Evolutionary conservation across 2,888 invertebrate species (phyloP).

Genomic region (Ceraclea dissimilis): DNA sequence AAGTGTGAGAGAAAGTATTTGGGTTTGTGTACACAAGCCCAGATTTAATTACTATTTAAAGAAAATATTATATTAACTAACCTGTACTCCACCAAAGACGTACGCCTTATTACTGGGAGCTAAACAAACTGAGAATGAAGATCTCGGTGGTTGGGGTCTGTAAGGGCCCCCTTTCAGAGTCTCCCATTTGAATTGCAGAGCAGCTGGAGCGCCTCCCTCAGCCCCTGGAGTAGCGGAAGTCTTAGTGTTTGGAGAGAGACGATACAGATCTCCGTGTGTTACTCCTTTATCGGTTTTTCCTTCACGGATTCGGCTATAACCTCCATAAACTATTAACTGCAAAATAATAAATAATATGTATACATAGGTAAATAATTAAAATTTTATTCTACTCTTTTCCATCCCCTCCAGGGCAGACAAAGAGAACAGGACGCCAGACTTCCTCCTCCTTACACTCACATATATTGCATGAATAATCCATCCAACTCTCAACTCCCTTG

Average conservation of each 20-base stretch:
- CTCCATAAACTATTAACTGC: constrained; percentile 43
- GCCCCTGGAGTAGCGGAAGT: constrained; percentile 1
- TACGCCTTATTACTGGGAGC: constrained; percentile 60
- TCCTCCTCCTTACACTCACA: too few relatives aligned
- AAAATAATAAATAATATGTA: background rate
- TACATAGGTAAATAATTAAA: too few relatives aligned
- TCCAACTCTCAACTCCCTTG: too few relatives aligned
- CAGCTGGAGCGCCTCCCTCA: constrained; percentile 38
- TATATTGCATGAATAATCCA: too few relatives aligned
- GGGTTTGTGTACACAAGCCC: too few relatives aligned
- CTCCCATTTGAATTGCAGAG: constrained; percentile 63
- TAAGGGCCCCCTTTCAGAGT: constrained; percentile 58
- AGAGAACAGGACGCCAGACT: too few relatives aligned
- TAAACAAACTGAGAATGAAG: constrained; percentile 59
- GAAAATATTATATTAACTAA: too few relatives aligned
- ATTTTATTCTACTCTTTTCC: too few relatives aligned
- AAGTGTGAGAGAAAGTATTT: too few relatives aligned
- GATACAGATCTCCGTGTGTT: constrained; percentile 44
- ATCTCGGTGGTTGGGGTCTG: constrained; percentile 55
- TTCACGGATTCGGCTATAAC: constrained; percentile 40
- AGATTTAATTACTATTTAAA: too few relatives aligned
- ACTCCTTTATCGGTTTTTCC: constrained; percentile 38
- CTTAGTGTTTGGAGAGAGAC: constrained; percentile 27
- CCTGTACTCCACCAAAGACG: constrained; percentile 77
- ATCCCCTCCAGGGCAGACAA: too few relatives aligned